A percentile compares a stretch with the other conserved stretches of the same genome.
These are phyloP conservation scores for Labia minor DNA, from an alignment of 2,888 invertebrate species.

Conservation along the genomic window DNA sequence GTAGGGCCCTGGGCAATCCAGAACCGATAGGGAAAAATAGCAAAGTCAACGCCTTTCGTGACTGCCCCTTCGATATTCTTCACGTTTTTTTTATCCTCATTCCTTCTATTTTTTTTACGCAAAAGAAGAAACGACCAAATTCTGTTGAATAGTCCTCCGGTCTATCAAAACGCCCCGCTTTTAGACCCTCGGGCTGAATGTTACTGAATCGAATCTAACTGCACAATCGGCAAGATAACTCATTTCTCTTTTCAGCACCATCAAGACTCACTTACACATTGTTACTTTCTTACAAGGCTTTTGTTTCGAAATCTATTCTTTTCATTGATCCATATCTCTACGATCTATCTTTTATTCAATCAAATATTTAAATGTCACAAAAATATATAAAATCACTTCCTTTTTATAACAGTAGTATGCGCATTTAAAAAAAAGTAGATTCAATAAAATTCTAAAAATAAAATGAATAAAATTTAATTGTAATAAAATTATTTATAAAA, in stretches of 20 bases:
- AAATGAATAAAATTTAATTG: too few species aligned
- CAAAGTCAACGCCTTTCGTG: not conserved
- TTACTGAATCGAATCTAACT: not conserved
- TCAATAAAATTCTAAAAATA: too few species aligned
- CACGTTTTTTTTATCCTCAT: not conserved
- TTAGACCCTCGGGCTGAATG: not conserved
- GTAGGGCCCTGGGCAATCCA: not conserved
- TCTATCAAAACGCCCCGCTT: not conserved
- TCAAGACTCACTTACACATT: not conserved
- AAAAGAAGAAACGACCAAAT: not conserved
- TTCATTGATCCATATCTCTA: too few species aligned
- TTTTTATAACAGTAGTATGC: too few species aligned
- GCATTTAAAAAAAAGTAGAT: too few species aligned
- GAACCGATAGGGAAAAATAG: not conserved
- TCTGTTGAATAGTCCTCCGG: not conserved
- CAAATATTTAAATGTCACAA: too few species aligned
- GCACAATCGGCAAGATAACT: not conserved
- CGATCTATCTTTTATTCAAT: too few species aligned
- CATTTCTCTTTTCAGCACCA: not conserved
- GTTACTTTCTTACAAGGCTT: too few species aligned
- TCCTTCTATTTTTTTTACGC: not conserved
- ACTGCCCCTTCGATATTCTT: slow-evolving; percentile 5
- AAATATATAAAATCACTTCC: too few species aligned
- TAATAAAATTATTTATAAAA: too few species aligned
- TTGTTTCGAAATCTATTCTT: too few species aligned